Percentiles rank a stretch among this genome's conserved stretches.
phyloP scores from a whole-genome alignment of 2,888 invertebrate species.

The Bombylius discolor region DNA sequence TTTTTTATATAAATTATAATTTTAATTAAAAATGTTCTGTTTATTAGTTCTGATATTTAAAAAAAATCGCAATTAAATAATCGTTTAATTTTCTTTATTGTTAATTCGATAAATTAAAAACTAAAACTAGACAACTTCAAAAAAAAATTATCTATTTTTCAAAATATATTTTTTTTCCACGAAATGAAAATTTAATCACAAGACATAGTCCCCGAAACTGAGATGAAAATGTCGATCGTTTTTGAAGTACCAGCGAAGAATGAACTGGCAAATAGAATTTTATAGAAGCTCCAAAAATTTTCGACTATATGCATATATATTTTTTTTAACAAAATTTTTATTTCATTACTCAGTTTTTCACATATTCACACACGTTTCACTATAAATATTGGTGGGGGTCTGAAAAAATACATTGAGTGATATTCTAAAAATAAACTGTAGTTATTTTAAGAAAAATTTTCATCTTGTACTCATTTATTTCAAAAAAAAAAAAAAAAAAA shows the following conservation, averaged over 20 bases:
- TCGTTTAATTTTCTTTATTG: not conserved
- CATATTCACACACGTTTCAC: not conserved
- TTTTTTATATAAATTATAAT: no score
- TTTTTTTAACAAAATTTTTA: not conserved
- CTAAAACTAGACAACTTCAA: conserved; percentile 31
- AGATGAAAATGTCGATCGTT: conserved; percentile 84
- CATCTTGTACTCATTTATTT: not conserved
- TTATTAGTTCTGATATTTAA: no score
- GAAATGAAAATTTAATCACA: conserved; percentile 27
- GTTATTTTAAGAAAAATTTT: conserved; percentile 9
- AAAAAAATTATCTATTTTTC: conserved; percentile 14
- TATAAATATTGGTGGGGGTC: not conserved
- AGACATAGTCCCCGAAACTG: conserved; percentile 41
- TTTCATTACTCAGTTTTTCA: not conserved
- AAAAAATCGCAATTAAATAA: not conserved
- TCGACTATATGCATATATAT: no score
- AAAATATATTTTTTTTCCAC: conserved; percentile 15
- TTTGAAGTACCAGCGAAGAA: conserved; percentile 83
- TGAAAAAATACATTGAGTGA: not conserved
- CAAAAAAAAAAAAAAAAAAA: no score
- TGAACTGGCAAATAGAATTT: conserved; percentile 39
- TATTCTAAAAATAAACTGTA: not conserved
- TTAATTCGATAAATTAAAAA: not conserved
- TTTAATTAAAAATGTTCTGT: no score
- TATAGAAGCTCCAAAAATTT: conserved; percentile 6